These are phyloP conservation scores for Trematomus loennbergii DNA, from an alignment of 2,113 vertebrate genomes.

Conservation along the genomic window DNA sequence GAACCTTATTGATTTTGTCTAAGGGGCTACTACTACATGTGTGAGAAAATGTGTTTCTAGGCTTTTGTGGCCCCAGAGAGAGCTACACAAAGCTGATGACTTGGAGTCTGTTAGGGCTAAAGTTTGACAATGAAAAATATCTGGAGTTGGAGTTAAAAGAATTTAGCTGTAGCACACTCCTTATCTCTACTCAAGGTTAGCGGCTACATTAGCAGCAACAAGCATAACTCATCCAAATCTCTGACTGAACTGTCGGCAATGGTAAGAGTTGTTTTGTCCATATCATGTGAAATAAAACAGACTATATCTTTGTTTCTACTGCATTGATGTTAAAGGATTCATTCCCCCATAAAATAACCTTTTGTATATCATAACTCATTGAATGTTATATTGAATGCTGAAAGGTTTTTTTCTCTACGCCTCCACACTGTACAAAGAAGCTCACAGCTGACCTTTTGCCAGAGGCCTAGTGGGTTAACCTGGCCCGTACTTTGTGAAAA, in stretches of 20 bases:
- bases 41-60: not conserved
- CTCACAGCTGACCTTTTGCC: slow-evolving; percentile 3
- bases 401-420: too few species aligned
- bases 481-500: not conserved
- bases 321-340: not conserved
- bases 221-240: not conserved
- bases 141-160: too few species aligned
- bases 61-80: not conserved
- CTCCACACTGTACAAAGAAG: too few species aligned
- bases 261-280: not conserved
- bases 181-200: not conserved
- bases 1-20: not conserved
- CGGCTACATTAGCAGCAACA: not conserved
- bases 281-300: not conserved
- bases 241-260: not conserved
- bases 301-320: not conserved
- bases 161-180: too few species aligned
- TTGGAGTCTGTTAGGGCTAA: not conserved
- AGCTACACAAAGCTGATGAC: not conserved
- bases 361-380: too few species aligned
- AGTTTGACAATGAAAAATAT: not conserved
- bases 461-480: not conserved
- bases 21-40: not conserved
- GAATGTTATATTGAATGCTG: too few species aligned
- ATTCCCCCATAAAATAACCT: too few species aligned